A percentile compares a stretch with the other conserved stretches of the same genome.
These are phyloP conservation scores for Archivesica marissinica DNA, from an alignment of 1,140 invertebrate species.

Conservation along the genomic window DNA sequence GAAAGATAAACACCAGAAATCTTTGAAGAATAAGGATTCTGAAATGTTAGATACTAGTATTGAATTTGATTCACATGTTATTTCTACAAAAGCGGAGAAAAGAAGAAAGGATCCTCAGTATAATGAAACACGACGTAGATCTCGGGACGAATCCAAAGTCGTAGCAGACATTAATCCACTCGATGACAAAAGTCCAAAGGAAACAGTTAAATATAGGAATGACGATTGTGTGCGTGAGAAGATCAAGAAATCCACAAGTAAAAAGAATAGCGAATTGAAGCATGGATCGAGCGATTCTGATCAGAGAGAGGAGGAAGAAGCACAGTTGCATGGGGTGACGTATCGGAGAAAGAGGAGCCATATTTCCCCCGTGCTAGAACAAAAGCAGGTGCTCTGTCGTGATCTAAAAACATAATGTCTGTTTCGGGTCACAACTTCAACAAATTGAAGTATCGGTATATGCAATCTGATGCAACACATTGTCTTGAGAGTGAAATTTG, in stretches of 20 bases:
- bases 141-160: background rate
- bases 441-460: too few species aligned
- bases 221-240: slow-evolving; percentile 58
- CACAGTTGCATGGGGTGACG: background rate
- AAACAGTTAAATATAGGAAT: slow-evolving; percentile 49
- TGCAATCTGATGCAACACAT: too few species aligned
- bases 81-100: background rate
- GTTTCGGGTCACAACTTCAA: too few species aligned
- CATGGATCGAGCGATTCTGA: background rate
- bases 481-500: too few species aligned
- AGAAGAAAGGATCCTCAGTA: background rate
- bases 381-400: background rate
- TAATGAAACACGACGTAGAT: background rate
- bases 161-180: background rate
- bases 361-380: slow-evolving; percentile 24
- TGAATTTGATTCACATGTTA: background rate
- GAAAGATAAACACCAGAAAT: background rate
- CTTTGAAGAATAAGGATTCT: background rate
- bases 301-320: slow-evolving; percentile 3
- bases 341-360: slow-evolving; percentile 49
- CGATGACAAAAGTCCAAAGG: background rate
- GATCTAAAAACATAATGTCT: too few species aligned
- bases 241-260: slow-evolving; percentile 25
- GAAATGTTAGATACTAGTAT: background rate
- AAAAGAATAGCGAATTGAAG: background rate